phyloP scores from a whole-genome alignment of 2,888 invertebrate genomes.

The Cephonodes hylas region DNA sequence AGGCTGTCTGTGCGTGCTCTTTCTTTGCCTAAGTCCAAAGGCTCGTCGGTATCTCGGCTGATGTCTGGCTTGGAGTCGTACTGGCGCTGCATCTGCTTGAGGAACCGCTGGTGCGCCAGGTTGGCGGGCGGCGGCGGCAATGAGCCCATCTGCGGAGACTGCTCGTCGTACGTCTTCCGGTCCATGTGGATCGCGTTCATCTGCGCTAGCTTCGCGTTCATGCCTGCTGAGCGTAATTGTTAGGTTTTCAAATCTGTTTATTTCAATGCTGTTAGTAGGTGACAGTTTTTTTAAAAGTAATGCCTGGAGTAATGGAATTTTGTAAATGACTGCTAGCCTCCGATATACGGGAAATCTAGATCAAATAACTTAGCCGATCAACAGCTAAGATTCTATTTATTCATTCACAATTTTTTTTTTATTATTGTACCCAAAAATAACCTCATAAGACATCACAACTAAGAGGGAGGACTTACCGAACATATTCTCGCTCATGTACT shows the following conservation, averaged over 20 bases:
- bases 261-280: no score
- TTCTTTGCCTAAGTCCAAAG: slow-evolving; percentile 80
- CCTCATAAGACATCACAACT: background rate
- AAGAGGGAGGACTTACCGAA: slow-evolving; percentile 76
- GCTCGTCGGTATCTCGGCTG: slow-evolving; percentile 77
- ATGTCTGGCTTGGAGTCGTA: slow-evolving; percentile 81
- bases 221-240: slow-evolving; percentile 76
- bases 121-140: slow-evolving; percentile 79
- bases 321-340: no score
- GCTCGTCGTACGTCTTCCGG: slow-evolving; percentile 78
- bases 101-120: slow-evolving; percentile 81
- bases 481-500: slow-evolving; percentile 92
- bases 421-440: no score
- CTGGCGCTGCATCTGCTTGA: slow-evolving; percentile 83
- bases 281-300: no score
- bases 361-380: no score
- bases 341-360: no score
- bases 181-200: slow-evolving; percentile 83
- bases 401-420: no score
- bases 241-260: no score
- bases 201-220: slow-evolving; percentile 90
- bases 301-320: no score
- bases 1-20: slow-evolving; percentile 63
- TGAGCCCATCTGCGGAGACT: slow-evolving; percentile 78
- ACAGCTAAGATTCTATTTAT: no score